Evolutionary conservation across 2,888 invertebrate genomes (phyloP).

Genomic region (Emmelina monodactyla): DNA sequence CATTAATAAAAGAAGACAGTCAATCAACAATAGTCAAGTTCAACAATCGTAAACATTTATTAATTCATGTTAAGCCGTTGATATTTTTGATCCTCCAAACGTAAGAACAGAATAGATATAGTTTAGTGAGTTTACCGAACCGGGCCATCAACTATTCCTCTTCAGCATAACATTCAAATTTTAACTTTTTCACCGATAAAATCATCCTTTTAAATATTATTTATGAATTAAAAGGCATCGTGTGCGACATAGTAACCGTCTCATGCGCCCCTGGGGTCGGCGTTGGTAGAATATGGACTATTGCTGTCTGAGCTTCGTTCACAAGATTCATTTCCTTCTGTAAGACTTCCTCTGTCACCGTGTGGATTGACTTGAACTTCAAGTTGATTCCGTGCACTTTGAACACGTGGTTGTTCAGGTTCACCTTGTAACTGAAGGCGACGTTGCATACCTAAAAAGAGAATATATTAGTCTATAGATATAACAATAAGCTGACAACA

Average conservation of each 20-base stretch:
- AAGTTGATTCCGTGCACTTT: slow-evolving; percentile 57
- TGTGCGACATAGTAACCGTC: slow-evolving; percentile 20
- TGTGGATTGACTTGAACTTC: slow-evolving; percentile 59
- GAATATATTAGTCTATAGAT: no score
- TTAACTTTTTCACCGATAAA: no score
- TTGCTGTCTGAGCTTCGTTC: slow-evolving; percentile 37
- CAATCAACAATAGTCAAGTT: no score
- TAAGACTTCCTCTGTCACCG: slow-evolving; percentile 49
- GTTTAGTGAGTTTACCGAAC: no score
- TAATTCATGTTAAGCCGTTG: no score
- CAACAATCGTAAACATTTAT: no score
- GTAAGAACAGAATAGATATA: no score
- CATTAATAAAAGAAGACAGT: no score
- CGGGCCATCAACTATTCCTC: no score
- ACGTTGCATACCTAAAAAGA: slow-evolving; percentile 54
- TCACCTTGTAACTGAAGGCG: slow-evolving; percentile 60
- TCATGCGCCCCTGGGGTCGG: slow-evolving; percentile 44
- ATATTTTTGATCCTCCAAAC: no score
- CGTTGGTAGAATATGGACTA: slow-evolving; percentile 47
- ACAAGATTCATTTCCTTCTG: slow-evolving; percentile 41
- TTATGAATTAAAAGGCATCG: neutral
- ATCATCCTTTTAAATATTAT: neutral
- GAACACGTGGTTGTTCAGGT: slow-evolving; percentile 56
- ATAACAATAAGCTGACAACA: no score
- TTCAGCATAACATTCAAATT: no score